phyloP scores from a whole-genome alignment of 2,113 vertebrate genomes.

The Burhinus oedicnemus region DNA sequence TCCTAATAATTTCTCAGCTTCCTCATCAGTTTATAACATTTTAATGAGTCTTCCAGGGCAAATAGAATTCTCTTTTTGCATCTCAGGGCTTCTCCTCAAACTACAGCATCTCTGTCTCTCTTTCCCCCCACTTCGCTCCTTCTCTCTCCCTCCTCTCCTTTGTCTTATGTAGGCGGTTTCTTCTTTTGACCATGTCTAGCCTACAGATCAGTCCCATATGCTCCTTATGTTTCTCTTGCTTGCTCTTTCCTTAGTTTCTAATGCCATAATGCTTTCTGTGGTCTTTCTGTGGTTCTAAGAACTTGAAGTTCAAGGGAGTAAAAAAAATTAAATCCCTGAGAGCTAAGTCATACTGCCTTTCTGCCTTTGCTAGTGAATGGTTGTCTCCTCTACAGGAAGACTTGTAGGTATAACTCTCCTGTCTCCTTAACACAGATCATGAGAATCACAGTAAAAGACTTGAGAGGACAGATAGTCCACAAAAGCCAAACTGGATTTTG shows the following conservation, averaged over 20 bases:
- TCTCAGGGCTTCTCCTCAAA: background rate
- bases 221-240: background rate
- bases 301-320: background rate
- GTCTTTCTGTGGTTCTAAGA: background rate
- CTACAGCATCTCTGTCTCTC: background rate
- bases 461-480: background rate
- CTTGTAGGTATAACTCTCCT: background rate
- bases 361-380: background rate
- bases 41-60: background rate
- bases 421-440: background rate
- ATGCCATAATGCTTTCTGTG: background rate
- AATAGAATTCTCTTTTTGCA: background rate
- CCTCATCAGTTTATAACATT: background rate
- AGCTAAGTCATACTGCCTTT: background rate
- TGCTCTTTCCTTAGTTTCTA: conserved; percentile 1
- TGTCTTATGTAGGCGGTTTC: background rate
- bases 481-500: background rate
- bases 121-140: background rate
- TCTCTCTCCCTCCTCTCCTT: background rate
- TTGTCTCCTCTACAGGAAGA: background rate
- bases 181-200: background rate
- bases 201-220: background rate
- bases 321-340: background rate
- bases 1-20: background rate
- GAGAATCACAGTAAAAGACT: background rate